These are phyloP conservation scores for Metopolophium dirhodum DNA, from an alignment of 1,140 invertebrate species.

Conservation along the genomic window DNA sequence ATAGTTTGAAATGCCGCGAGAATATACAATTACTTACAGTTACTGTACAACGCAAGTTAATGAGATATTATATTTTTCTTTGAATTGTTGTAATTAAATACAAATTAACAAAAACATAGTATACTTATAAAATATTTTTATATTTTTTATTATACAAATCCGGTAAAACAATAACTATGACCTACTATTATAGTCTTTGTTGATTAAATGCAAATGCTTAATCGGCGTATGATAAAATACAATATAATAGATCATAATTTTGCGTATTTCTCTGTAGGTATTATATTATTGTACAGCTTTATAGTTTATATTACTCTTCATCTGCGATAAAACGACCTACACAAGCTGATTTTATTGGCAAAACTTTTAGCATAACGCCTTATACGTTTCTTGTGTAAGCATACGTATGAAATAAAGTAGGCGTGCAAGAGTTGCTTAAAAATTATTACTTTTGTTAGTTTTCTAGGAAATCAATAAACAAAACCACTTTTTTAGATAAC, in stretches of 20 bases:
- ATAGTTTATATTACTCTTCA: neutral
- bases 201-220: neutral
- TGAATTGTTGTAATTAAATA: neutral
- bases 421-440: neutral
- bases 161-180: neutral
- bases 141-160: neutral
- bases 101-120: neutral
- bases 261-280: neutral
- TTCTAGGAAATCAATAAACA: slow-evolving; percentile 13
- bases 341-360: neutral
- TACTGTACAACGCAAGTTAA: neutral
- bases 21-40: no score
- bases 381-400: neutral
- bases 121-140: neutral
- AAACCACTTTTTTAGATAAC: neutral
- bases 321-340: neutral
- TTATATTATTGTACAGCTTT: neutral
- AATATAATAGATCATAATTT: neutral
- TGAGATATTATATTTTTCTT: neutral
- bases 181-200: neutral
- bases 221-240: neutral
- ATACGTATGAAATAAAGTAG: neutral
- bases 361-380: neutral
- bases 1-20: no score
- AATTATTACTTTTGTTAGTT: neutral